Base-by-base conservation (phyloP, 2,888 invertebrate species). In the Eubasilissa splendida region DNA sequence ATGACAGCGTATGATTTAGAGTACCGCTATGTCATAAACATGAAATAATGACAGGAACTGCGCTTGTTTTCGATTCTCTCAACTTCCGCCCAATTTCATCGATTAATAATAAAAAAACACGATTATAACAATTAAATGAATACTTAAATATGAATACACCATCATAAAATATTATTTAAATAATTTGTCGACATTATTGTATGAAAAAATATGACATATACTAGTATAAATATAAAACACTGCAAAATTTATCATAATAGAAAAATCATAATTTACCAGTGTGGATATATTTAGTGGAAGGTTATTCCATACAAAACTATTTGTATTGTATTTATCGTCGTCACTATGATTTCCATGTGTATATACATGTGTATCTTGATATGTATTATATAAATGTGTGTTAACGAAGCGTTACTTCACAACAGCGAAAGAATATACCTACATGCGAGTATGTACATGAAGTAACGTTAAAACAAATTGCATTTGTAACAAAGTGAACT, bases 391-490 rank as follows among this genome's bases (percentile, higher is more conserved):
- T 66, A 33, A n/a, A 56, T 12, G 14, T 54, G 54, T 58, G 42
- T 73, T 54, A 58, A 54, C 73, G 58, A 75, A 59, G 71, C 33
- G 56, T 73, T 76, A 58, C 71, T n/a, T 56, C 54, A 73, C 71
- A 56, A 54, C 58, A 56, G 56, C 31, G n/a, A 76, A 76, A 54
- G 60, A 66, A 66, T 60, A 10, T 53, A 65, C 14, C 12, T 58
- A 42, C 4, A n/a, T n/a, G 12, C 58, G 59, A 14, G 12, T 58
- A n/a, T 11, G 4, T 58, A 58, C 42, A 76, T 76, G 80, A 80
- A 77, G 77, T 77, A 77, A 74, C 77, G 33, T 60, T 63, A 42
- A 73, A 78, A 80, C 82, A 80, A 83, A 83, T 83, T 83, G 81
- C 83, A 81, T 81, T 71, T 58, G 80, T 74, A 79, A 77, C 79